Percentiles rank a stretch among this genome's conserved stretches.
Conservation (phyloP, 2,888 invertebrate genomes). For the Terebella lapidaria region DNA sequence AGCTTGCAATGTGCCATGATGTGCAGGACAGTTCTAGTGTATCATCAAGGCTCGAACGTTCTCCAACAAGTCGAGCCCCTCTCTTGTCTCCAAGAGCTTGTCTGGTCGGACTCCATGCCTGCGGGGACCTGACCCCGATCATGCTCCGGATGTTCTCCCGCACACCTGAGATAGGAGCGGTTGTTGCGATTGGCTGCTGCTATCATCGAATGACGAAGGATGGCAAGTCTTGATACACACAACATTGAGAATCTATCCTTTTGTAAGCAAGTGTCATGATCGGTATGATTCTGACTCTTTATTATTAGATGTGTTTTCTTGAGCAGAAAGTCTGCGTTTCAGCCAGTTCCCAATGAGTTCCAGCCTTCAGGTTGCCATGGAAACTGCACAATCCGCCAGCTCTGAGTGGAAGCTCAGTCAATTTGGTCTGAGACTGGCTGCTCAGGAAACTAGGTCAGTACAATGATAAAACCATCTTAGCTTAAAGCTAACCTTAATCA, state of each 20-base stretch:
- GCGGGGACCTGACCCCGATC: slow-evolving; percentile 47
- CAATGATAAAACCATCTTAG: no score
- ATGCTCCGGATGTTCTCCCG: slow-evolving; percentile 34
- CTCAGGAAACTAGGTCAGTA: slow-evolving; percentile 45
- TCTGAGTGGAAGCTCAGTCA: slow-evolving; percentile 21
- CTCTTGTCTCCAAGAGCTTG: slow-evolving; percentile 30
- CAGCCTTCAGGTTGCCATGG: slow-evolving; percentile 13
- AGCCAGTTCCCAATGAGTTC: slow-evolving; percentile 35
- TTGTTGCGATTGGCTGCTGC: slow-evolving; percentile 47
- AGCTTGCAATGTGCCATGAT: no score
- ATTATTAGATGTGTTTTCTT: no score
- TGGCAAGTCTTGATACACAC: slow-evolving; percentile 24
- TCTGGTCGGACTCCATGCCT: slow-evolving; percentile 48
- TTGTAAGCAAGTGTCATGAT: no score
- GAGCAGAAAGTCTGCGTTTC: background rate
- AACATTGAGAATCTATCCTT: background rate
- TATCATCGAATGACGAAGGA: slow-evolving; percentile 42
- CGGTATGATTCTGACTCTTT: no score
- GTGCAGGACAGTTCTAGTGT: no score
- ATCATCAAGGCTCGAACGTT: no score
- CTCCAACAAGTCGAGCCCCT: no score
- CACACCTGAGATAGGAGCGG: slow-evolving; percentile 26
- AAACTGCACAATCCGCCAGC: background rate
- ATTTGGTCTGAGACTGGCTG: slow-evolving; percentile 37
- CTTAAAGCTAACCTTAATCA: no score